Conservation (phyloP, 2,888 invertebrate species). For the Chouioia cunea region DNA sequence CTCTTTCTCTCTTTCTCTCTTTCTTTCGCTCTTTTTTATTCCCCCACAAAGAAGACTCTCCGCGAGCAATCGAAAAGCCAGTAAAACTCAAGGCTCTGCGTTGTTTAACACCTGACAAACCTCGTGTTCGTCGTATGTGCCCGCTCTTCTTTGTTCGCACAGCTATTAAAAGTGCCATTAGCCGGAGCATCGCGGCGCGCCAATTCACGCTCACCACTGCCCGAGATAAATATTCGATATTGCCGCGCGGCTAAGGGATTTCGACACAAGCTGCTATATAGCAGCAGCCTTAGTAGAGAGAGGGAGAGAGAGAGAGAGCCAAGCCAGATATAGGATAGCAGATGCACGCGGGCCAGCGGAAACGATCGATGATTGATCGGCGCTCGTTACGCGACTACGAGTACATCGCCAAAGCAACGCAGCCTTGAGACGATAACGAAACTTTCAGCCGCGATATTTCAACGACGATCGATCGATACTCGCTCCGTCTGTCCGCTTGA, state of each 20-base stretch:
- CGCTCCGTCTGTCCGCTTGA: no score
- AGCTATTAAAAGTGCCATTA: background rate
- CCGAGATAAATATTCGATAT: background rate
- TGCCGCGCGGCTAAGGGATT: background rate
- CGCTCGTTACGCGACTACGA: constrained; percentile 13
- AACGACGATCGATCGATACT: constrained; percentile 14
- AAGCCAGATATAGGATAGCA: background rate
- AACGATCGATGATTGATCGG: constrained; percentile 26
- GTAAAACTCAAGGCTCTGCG: no score
- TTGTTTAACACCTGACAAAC: background rate
- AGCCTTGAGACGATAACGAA: constrained; percentile 40
- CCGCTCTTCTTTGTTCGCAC: no score
- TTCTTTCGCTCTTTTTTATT: constrained; percentile 2
- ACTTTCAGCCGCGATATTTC: constrained; percentile 37
- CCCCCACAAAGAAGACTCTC: constrained; percentile 16
- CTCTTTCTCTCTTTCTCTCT: constrained; percentile 27
- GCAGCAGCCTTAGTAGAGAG: background rate
- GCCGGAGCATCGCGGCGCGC: background rate
- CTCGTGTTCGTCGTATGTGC: background rate
- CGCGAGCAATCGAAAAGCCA: no score
- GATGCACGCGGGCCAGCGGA: no score
- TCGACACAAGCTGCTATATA: background rate
- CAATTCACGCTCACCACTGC: constrained; percentile 1
- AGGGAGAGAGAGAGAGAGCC: background rate
- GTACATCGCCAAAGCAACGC: background rate